phyloP scores from a whole-genome alignment of 1,140 invertebrate species.

The Pinna nobilis region DNA sequence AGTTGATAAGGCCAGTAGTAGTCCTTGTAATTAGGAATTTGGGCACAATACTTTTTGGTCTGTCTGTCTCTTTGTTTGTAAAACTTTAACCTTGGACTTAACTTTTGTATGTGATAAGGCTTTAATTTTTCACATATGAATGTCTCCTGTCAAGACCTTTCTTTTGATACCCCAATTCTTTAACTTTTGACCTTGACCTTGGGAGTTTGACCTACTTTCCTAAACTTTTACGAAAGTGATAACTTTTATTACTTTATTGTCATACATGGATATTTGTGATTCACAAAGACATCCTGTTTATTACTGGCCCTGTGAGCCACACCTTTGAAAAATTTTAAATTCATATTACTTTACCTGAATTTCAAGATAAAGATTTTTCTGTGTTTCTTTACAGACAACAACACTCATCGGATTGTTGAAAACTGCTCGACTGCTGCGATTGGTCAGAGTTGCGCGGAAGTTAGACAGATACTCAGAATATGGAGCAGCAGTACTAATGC shows the following conservation, averaged over 20 bases:
- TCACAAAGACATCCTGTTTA: no score
- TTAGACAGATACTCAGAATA: conserved; percentile 99
- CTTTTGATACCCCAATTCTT: neutral
- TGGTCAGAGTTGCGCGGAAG: conserved; percentile 97
- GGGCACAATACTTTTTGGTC: no score
- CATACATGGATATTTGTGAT: no score
- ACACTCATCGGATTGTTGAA: conserved; percentile 98
- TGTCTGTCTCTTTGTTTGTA: no score
- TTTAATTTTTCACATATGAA: neutral
- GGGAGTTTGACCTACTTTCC: neutral
- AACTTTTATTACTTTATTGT: no score
- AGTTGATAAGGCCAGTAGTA: no score
- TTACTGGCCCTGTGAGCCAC: no score
- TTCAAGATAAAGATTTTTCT: no score
- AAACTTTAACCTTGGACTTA: neutral
- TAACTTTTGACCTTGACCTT: neutral
- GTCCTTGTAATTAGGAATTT: no score
- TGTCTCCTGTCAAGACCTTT: neutral
- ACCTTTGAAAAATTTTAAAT: no score
- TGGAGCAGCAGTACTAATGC: conserved; percentile 96
- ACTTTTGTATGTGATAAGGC: neutral
- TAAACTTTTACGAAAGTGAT: neutral
- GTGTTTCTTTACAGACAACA: conserved; percentile 86
- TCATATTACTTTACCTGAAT: no score
- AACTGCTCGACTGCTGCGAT: conserved; percentile 94